Base-by-base conservation (phyloP, 1,140 invertebrate species). In the Scaptomyza pallida region DNA sequence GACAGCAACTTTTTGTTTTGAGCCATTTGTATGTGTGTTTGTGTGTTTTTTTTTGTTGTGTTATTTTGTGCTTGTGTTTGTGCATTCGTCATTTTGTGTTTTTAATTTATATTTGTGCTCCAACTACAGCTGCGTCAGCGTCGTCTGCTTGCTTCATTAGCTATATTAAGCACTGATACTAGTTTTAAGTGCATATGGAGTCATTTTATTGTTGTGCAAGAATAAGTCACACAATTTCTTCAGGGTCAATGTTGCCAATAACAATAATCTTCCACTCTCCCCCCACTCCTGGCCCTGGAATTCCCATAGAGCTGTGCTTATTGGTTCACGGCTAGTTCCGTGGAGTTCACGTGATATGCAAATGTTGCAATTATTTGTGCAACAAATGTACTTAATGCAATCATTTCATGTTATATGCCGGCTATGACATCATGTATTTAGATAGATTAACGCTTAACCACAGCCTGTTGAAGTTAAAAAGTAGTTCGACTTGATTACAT, bases 231-330 rank as follows among this genome's bases (percentile, higher is more conserved):
- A 61, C 56, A 73, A 63, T 61, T 65, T 75, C 45, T 79, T 79
- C 76, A 79, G 64, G 71, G 76, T 79, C 76, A 79, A 78, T 74
- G 76, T 51, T 78, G 70, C 52, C 57, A 61, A 67, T 61, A 72
- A 72, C 63, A 60, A 60, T 68, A 37, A 19, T 30, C 43, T 67
- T 15, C 19, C 30, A n/a, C 26, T 40, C 23, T 1, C 12, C 10
- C 13, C 3, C 17, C 23, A 9, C 40, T 12, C n/a, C 33, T 30
- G n/a, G n/a, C 45, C 23, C 45, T 9, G 17, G 13, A 48, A 35
- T 70, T 70, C 67, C 44, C 37, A 21, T 35, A 57, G 68, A 12
- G 68, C 19, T 71, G 68, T 5, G 35, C 45, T 15, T n/a, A 44
- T 10, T 8, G 3, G 30, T 37, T 71, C 37, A 61, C 65, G 17